phyloP scores from a whole-genome alignment of 1,140 invertebrate species.

The Cryptotermes secundus region DNA sequence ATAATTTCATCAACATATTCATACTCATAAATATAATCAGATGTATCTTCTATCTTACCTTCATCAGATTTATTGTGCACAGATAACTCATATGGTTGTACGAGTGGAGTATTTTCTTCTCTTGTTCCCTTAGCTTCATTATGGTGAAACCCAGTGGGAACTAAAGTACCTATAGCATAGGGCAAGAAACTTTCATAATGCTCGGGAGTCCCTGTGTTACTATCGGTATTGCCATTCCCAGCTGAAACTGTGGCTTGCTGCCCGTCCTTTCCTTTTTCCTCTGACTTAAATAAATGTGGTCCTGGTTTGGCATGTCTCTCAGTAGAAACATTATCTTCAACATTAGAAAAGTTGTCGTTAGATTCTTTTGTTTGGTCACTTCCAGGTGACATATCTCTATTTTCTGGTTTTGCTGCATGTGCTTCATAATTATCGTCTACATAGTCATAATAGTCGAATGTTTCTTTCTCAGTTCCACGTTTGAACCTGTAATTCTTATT shows the following conservation, averaged over 20 bases:
- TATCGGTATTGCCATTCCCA: background rate
- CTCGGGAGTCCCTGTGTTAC: background rate
- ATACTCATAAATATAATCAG: background rate
- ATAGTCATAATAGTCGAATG: background rate
- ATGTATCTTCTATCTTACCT: background rate
- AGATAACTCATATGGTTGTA: background rate
- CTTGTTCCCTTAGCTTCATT: background rate
- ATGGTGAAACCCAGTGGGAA: background rate
- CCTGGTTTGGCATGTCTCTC: background rate
- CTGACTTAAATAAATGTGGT: background rate
- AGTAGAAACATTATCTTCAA: background rate
- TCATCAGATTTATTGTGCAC: background rate
- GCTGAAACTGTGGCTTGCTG: background rate
- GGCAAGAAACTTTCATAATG: background rate
- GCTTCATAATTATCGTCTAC: constrained; percentile 4
- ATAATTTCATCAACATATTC: background rate
- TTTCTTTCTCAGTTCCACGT: background rate
- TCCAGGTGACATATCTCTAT: background rate
- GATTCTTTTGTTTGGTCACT: background rate
- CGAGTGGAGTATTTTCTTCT: background rate
- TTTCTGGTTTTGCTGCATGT: background rate
- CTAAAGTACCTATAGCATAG: background rate
- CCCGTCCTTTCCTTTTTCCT: background rate
- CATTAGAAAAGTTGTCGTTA: background rate
- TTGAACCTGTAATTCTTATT: background rate